A percentile compares a stretch with the other conserved stretches of the same genome.
phyloP scores from a whole-genome alignment of 2,888 invertebrate species.

The Caenorhabditis sp. region DNA sequence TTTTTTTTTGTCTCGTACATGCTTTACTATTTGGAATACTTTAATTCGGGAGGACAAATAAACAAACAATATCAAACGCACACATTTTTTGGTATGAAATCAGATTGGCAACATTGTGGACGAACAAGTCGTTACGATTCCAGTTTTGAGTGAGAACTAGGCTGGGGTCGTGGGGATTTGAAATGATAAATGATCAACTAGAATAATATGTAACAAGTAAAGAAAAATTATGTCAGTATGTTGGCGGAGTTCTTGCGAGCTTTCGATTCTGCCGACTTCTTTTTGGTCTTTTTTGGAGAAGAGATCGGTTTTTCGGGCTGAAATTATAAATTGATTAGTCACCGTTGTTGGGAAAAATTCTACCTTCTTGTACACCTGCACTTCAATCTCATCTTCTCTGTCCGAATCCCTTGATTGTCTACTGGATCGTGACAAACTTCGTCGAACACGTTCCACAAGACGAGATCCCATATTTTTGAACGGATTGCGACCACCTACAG shows the following conservation, averaged over 20 bases:
- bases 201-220: neutral
- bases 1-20: too few relatives aligned
- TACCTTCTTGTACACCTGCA: constrained; percentile 60
- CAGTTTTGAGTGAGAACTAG: neutral
- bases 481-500: constrained; percentile 66
- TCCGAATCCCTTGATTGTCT: constrained; percentile 57
- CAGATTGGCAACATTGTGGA: constrained; percentile 46
- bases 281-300: constrained; percentile 71
- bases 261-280: constrained; percentile 71
- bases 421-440: constrained; percentile 69
- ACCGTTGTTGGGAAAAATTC: neutral
- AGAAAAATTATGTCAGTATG: constrained; percentile 15
- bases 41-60: too few relatives aligned
- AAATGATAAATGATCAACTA: neutral
- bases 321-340: constrained; percentile 20
- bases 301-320: constrained; percentile 59
- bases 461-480: constrained; percentile 76
- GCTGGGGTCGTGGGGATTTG: neutral
- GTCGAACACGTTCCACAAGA: constrained; percentile 74
- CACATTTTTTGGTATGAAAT: constrained; percentile 7
- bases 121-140: constrained; percentile 14
- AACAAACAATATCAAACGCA: too few relatives aligned
- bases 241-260: constrained; percentile 61
- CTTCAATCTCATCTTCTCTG: constrained; percentile 57
- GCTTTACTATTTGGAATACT: too few relatives aligned